Conservation (phyloP, 2,797 vertebrate genomes). For the Pipistrellus kuhlii region DNA sequence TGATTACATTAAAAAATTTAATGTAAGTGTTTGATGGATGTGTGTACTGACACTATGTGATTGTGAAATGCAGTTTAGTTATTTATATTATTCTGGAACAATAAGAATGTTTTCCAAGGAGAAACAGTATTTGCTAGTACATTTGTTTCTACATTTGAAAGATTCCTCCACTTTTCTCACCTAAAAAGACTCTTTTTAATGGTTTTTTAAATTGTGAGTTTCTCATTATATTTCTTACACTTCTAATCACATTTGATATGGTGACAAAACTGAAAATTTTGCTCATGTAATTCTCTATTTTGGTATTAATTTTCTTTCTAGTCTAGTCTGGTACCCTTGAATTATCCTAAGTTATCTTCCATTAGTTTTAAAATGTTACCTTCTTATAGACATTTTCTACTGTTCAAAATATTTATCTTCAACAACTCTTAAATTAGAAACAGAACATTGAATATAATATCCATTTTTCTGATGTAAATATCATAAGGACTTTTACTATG, state of each 20-base stretch:
- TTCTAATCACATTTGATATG: not conserved
- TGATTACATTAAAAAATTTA: not conserved
- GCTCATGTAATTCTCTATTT: not conserved
- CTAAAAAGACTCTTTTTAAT: not conserved
- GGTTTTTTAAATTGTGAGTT: not conserved
- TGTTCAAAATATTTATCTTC: slow-evolving; percentile 18
- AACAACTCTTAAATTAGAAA: not conserved
- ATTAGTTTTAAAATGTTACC: not conserved
- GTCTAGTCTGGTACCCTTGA: not conserved
- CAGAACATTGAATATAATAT: not conserved
- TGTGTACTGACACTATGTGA: not conserved
- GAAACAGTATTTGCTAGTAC: not conserved
- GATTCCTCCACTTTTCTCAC: not conserved
- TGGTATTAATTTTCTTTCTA: not conserved
- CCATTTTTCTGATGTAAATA: not conserved
- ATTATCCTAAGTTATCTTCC: not conserved
- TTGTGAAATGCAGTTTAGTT: not conserved
- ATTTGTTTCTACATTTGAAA: not conserved
- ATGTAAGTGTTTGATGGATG: not conserved
- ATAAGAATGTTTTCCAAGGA: not conserved
- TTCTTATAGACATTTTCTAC: not conserved
- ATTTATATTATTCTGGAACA: not conserved
- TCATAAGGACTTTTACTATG: not conserved
- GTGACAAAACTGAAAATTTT: not conserved
- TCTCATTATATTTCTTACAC: not conserved